Conservation (phyloP, 2,113 vertebrate species). For the Chlorodrepanis virens region DNA sequence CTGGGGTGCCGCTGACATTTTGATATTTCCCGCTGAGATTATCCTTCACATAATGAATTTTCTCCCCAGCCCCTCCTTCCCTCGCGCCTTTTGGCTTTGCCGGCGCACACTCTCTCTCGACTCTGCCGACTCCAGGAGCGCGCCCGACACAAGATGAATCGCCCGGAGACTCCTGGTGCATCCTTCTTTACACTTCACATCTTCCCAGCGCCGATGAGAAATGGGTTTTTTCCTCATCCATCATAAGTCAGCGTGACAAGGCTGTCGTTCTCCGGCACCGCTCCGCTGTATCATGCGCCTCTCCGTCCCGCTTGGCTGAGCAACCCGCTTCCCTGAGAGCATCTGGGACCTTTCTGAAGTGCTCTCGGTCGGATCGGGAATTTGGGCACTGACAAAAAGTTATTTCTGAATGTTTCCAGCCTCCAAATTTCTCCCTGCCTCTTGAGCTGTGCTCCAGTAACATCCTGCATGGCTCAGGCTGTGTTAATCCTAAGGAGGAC, state of each 20-base stretch:
- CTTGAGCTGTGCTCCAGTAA: not conserved
- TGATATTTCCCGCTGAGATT: slow-evolving; percentile 68
- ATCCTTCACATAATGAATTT: slow-evolving; percentile 69
- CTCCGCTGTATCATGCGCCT: not conserved
- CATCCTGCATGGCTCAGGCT: fast-evolving
- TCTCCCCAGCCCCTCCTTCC: not conserved
- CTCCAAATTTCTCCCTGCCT: not conserved
- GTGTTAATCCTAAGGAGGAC: not conserved
- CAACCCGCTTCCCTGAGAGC: not conserved
- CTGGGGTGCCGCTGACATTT: slow-evolving; percentile 63
- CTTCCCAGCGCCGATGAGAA: slow-evolving; percentile 63
- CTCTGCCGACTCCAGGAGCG: not conserved
- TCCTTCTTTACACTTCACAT: slow-evolving; percentile 74
- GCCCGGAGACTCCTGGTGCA: slow-evolving; percentile 51
- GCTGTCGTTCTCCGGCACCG: slow-evolving; percentile 39
- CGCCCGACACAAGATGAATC: slow-evolving; percentile 64
- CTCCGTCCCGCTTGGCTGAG: slow-evolving; percentile 8
- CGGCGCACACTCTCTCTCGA: not conserved
- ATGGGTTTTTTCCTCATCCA: slow-evolving; percentile 75
- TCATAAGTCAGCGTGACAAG: slow-evolving; percentile 73
- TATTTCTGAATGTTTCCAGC: not conserved
- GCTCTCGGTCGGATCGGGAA: not conserved
- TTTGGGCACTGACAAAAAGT: not conserved
- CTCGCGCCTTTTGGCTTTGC: not conserved
- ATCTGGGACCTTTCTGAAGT: slow-evolving; percentile 30